These are phyloP conservation scores for Emys orbicularis DNA, from an alignment of 2,797 vertebrate species.

Conservation along the genomic window DNA sequence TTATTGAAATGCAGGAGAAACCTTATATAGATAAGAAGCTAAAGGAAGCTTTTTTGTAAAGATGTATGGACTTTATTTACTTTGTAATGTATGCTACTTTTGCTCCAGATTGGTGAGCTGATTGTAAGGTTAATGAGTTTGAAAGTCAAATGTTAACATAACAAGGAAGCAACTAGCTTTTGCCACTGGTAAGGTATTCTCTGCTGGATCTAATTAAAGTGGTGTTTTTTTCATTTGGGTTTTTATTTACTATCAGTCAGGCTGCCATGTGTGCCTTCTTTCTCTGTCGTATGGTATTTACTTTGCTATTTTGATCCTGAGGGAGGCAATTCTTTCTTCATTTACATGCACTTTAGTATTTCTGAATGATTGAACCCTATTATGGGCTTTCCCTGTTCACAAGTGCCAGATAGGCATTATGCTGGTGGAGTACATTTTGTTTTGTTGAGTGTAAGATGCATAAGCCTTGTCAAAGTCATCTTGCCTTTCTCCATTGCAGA, in stretches of 20 bases:
- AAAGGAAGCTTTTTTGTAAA: not conserved
- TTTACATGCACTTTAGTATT: not conserved
- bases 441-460: not conserved
- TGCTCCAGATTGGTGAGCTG: not conserved
- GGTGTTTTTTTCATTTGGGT: not conserved
- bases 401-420: not conserved
- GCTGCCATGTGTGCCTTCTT: not conserved
- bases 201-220: not conserved
- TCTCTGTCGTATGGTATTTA: not conserved
- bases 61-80: not conserved
- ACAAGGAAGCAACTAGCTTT: not conserved
- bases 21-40: not conserved
- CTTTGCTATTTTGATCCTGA: not conserved
- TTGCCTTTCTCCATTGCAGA: not conserved
- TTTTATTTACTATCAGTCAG: not conserved
- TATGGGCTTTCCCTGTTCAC: not conserved
- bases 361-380: constrained; percentile 7
- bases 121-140: not conserved
- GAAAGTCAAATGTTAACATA: not conserved
- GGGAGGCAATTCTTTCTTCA: not conserved
- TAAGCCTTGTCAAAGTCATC: constrained; percentile 2
- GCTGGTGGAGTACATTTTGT: not conserved
- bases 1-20: constrained; percentile 27
- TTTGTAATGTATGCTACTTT: not conserved
- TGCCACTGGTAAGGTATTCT: not conserved